Conservation (phyloP, 2,113 vertebrate species). For the Ascaphus truei region DNA sequence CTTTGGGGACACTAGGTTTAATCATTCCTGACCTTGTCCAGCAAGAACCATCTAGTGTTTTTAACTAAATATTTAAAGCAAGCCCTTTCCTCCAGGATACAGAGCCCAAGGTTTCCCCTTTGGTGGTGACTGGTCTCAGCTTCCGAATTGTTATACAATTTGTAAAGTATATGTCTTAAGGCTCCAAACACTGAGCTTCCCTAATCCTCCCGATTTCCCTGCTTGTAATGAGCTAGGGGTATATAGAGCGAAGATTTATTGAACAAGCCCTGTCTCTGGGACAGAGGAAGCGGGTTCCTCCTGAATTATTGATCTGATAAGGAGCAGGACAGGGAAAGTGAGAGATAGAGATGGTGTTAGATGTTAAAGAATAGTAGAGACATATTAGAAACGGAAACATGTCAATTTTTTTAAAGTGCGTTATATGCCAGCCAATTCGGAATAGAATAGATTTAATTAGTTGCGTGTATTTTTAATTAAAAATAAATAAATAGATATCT, state of each 20-base stretch:
- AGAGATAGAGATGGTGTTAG: not conserved
- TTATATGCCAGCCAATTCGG: too few species aligned
- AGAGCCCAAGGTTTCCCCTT: not conserved
- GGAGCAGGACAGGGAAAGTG: not conserved
- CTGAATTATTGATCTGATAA: conserved; percentile 4
- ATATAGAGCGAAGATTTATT: conserved; percentile 3
- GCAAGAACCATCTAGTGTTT: not conserved
- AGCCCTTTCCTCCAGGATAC: too few species aligned
- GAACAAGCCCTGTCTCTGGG: not conserved
- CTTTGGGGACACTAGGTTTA: not conserved
- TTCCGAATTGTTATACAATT: not conserved
- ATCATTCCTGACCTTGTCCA: not conserved
- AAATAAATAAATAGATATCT: too few species aligned
- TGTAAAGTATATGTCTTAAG: not conserved
- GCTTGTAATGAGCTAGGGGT: not conserved
- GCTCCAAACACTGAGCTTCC: too few species aligned
- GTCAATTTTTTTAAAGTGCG: not conserved
- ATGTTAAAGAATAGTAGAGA: not conserved
- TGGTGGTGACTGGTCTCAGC: not conserved
- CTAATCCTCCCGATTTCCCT: not conserved
- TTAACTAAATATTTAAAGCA: not conserved
- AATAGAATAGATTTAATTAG: too few species aligned
- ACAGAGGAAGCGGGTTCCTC: not conserved
- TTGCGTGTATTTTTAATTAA: too few species aligned
- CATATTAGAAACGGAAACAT: not conserved